These are phyloP conservation scores for Kryptopterus vitreolus DNA, from an alignment of 2,797 vertebrate genomes.

Conservation along the genomic window DNA sequence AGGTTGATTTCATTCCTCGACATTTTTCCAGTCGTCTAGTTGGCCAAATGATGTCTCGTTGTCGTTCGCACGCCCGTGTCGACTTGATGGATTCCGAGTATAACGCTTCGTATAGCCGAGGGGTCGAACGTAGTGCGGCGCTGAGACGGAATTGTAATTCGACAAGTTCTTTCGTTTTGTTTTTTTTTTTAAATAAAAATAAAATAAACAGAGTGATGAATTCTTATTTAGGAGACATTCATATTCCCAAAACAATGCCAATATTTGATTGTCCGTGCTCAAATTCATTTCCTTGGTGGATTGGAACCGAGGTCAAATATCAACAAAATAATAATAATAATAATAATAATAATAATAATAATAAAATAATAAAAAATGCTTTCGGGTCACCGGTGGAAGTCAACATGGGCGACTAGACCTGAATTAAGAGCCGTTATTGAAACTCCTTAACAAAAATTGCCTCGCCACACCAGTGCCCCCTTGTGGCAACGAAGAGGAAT, in stretches of 20 bases:
- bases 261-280: conserved; percentile 5
- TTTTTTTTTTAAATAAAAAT: too few relatives aligned
- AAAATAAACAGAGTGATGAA: neutral
- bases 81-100: neutral
- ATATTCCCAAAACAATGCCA: neutral
- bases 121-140: neutral
- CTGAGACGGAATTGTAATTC: neutral
- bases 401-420: neutral
- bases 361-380: too few relatives aligned
- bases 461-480: conserved; percentile 17
- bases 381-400: neutral
- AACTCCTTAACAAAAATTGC: neutral
- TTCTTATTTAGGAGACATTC: neutral
- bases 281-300: neutral
- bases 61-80: neutral
- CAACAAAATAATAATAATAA: too few relatives aligned
- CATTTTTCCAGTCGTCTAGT: neutral
- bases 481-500: conserved; percentile 38
- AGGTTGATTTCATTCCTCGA: neutral
- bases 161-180: neutral
- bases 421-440: neutral
- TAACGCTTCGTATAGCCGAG: too few relatives aligned
- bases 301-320: neutral
- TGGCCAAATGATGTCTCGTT: neutral
- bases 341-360: too few relatives aligned